phyloP scores from a whole-genome alignment of 2,797 vertebrate genomes.

The Notoglanidium macrostoma region DNA sequence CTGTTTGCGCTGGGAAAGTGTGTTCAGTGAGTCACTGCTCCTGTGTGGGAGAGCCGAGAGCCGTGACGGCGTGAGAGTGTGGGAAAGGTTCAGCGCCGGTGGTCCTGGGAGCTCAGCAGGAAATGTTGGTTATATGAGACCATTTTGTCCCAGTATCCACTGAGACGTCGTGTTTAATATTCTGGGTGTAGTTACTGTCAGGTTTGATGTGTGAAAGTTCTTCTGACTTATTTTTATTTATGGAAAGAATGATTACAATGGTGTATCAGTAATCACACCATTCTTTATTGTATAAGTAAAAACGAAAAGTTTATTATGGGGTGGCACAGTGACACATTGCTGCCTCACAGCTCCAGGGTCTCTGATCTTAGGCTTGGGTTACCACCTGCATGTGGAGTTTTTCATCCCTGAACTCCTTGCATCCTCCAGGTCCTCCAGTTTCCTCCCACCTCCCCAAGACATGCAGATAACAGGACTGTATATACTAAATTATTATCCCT shows the following conservation, averaged over 20 bases:
- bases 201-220: neutral
- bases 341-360: neutral
- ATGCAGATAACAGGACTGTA: neutral
- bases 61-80: neutral
- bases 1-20: slow-evolving; percentile 14
- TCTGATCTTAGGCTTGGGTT: neutral
- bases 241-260: neutral
- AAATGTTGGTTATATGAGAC: neutral
- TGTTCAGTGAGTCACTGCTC: slow-evolving; percentile 4
- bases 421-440: neutral
- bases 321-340: neutral
- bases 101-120: slow-evolving; percentile 11
- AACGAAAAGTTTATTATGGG: neutral
- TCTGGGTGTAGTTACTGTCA: neutral
- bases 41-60: slow-evolving; percentile 20
- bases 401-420: neutral
- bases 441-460: neutral
- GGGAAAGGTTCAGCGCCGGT: neutral
- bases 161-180: neutral
- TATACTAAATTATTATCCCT: neutral
- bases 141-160: neutral
- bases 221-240: neutral
- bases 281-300: neutral
- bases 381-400: neutral
- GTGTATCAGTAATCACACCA: neutral